Percentiles rank a stretch among this genome's conserved stretches.
Conservation (phyloP, 2,888 invertebrate genomes). For the Himalopsyche japonica region DNA sequence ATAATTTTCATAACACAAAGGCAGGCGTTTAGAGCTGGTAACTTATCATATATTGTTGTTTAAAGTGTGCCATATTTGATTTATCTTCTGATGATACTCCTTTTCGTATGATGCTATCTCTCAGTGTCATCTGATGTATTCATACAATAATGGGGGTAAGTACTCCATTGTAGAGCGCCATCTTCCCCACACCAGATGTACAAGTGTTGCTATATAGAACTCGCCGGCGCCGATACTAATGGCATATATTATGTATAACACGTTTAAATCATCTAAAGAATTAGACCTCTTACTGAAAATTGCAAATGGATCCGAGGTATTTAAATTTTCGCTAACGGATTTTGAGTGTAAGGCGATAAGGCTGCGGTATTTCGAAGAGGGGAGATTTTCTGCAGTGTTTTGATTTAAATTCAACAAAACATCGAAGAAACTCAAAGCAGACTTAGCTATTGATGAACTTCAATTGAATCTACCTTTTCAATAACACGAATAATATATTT, state of each 20-base stretch:
- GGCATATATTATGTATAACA: constrained; percentile 33
- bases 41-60: too few relatives aligned
- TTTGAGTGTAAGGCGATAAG: neutral
- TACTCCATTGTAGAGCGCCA: neutral
- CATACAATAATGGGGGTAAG: constrained; percentile 12
- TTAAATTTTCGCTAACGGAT: constrained; percentile 6
- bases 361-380: neutral
- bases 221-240: constrained; percentile 15
- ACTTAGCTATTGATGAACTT: neutral
- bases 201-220: neutral
- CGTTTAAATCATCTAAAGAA: constrained; percentile 32
- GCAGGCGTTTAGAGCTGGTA: too few relatives aligned
- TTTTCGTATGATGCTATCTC: constrained; percentile 11
- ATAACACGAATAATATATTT: too few relatives aligned
- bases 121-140: constrained; percentile 26
- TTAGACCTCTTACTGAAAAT: constrained; percentile 19
- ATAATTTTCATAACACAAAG: too few relatives aligned
- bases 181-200: neutral
- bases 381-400: neutral
- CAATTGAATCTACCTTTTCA: too few relatives aligned
- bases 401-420: neutral
- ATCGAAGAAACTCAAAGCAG: neutral
- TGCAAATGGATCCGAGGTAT: constrained; percentile 31
- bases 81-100: neutral
- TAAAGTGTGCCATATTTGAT: neutral